Evolutionary conservation across 2,888 invertebrate genomes (phyloP).

Genomic region (Antitype chi): DNA sequence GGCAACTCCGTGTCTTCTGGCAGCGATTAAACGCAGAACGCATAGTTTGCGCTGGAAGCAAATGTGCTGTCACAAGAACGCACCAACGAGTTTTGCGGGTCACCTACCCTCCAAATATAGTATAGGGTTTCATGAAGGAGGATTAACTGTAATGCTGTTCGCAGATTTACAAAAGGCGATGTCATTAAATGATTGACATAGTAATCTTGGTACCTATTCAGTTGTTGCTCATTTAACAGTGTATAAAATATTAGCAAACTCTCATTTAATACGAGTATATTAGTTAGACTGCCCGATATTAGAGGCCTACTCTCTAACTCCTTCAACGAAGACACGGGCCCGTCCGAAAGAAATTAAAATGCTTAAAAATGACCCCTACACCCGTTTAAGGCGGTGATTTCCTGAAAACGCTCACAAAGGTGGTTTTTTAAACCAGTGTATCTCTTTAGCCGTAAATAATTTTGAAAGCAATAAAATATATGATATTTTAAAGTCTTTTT

Average conservation of each 20-base stretch:
- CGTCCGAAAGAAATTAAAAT: no score
- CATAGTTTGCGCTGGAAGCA: constrained; percentile 4
- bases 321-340: no score
- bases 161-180: neutral
- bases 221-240: neutral
- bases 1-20: neutral
- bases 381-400: no score
- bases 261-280: neutral
- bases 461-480: no score
- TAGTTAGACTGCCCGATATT: neutral
- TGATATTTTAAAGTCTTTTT: no score
- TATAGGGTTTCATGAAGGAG: constrained; percentile 19
- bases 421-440: no score
- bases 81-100: constrained; percentile 29
- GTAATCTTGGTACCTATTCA: neutral
- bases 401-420: no score
- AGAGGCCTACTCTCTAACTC: no score
- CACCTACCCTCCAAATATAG: constrained; percentile 7
- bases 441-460: no score
- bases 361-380: no score
- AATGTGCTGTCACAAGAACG: constrained; percentile 28
- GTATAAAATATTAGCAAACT: neutral
- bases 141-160: constrained; percentile 8
- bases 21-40: neutral
- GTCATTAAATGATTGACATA: neutral